Percentiles rank a stretch among this genome's conserved stretches.
These are phyloP conservation scores for Dynastes maya DNA, from an alignment of 2,888 invertebrate species.

Conservation along the genomic window DNA sequence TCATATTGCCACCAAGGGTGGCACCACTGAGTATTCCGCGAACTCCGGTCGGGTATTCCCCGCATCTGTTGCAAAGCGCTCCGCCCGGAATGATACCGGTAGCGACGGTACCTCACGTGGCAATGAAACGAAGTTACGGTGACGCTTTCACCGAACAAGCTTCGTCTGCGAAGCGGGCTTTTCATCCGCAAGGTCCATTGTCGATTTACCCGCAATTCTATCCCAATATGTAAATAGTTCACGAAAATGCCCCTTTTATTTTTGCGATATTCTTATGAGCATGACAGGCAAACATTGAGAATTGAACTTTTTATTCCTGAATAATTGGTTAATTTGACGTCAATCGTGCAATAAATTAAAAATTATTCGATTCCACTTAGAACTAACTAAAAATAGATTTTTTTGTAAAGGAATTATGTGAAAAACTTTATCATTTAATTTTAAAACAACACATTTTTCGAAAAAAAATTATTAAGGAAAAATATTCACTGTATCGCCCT, in stretches of 20 bases:
- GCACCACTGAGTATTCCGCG: conserved; percentile 58
- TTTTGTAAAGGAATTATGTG: too few species aligned
- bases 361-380: too few species aligned
- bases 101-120: conserved; percentile 64
- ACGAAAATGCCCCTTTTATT: conserved; percentile 3
- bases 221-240: conserved; percentile 65
- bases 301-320: too few species aligned
- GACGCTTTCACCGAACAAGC: conserved; percentile 68
- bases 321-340: too few species aligned
- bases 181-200: conserved; percentile 61
- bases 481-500: too few species aligned
- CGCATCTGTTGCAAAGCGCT: conserved; percentile 59
- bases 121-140: conserved; percentile 68
- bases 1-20: conserved; percentile 57
- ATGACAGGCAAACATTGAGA: too few species aligned
- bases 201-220: conserved; percentile 69
- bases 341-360: too few species aligned
- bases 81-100: conserved; percentile 62
- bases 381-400: too few species aligned
- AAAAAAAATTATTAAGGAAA: too few species aligned
- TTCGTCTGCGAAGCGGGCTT: conserved; percentile 67
- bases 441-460: too few species aligned
- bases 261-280: not conserved
- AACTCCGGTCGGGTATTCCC: conserved; percentile 60
- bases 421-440: too few species aligned